phyloP scores from a whole-genome alignment of 2,888 invertebrate species.

The Marasmarcha lunaedactyla region DNA sequence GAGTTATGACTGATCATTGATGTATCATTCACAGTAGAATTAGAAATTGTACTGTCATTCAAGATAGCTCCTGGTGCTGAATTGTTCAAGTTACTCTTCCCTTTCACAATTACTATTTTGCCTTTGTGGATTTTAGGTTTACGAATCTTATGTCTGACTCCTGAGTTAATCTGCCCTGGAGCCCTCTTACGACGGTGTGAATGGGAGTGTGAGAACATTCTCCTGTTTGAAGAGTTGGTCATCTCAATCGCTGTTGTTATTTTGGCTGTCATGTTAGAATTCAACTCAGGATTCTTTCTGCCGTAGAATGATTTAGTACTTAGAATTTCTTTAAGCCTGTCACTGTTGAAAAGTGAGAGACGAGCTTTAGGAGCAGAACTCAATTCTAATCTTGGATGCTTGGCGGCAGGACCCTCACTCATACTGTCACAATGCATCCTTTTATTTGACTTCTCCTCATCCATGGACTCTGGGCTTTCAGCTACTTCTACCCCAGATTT shows the following conservation, averaged over 20 bases:
- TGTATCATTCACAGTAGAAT: slow-evolving; percentile 23
- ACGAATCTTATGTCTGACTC: slow-evolving; percentile 73
- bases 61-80: slow-evolving; percentile 17
- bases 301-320: slow-evolving; percentile 70
- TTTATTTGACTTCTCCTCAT: slow-evolving; percentile 50
- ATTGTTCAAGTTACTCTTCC: slow-evolving; percentile 21
- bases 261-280: slow-evolving; percentile 33
- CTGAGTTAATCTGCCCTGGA: slow-evolving; percentile 74
- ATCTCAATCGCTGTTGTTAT: slow-evolving; percentile 43
- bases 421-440: slow-evolving; percentile 43
- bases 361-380: slow-evolving; percentile 50
- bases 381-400: slow-evolving; percentile 42
- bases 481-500: slow-evolving; percentile 39
- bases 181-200: slow-evolving; percentile 36
- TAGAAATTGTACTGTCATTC: slow-evolving; percentile 20
- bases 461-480: slow-evolving; percentile 49
- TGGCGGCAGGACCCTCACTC: slow-evolving; percentile 40
- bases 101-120: slow-evolving; percentile 21
- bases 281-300: slow-evolving; percentile 51
- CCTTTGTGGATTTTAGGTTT: slow-evolving; percentile 67
- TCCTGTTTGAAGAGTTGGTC: slow-evolving; percentile 25
- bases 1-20: slow-evolving; percentile 40
- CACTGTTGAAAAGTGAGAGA: slow-evolving; percentile 51
- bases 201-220: slow-evolving; percentile 32
- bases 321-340: slow-evolving; percentile 55